Evolutionary conservation across 1,140 invertebrate genomes (phyloP).

Genomic region (Conus ventricosus): DNA sequence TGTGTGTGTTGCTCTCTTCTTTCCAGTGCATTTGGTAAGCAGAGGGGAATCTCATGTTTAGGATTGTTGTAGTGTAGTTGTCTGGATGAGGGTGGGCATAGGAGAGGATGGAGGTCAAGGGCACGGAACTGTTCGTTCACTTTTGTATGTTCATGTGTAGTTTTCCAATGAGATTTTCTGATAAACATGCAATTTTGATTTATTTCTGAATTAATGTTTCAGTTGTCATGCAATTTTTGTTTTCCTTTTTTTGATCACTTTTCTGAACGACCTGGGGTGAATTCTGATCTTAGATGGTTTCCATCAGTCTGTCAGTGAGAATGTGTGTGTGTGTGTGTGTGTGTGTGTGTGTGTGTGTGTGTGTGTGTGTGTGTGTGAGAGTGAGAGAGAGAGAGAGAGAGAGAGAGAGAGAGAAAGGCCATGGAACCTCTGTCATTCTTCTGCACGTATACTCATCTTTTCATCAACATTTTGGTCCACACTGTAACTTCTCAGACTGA

Average conservation of each 20-base stretch:
- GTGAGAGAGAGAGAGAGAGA: too few relatives aligned
- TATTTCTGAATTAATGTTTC: background rate
- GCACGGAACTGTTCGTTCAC: background rate
- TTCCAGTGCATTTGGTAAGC: too few relatives aligned
- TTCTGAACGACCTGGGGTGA: background rate
- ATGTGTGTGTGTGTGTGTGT: background rate
- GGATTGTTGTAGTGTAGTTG: too few relatives aligned
- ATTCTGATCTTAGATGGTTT: background rate
- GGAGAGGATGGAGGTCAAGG: too few relatives aligned
- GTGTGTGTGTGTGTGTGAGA: background rate
- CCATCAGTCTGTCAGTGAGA: background rate
- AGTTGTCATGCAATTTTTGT: background rate
- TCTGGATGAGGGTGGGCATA: too few relatives aligned
- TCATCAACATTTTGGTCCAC: too few relatives aligned
- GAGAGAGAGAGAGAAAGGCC: background rate
- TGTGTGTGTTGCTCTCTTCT: background rate
- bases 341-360: constrained; percentile 6
- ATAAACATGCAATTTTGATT: background rate
- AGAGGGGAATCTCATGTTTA: too few relatives aligned
- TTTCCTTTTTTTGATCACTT: too few relatives aligned
- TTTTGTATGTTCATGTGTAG: background rate
- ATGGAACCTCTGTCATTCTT: background rate
- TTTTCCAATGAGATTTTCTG: background rate
- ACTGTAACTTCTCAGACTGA: too few relatives aligned
- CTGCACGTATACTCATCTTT: too few relatives aligned